Percentiles rank a stretch among this genome's conserved stretches.
phyloP scores from a whole-genome alignment of 1,140 invertebrate species.

The Solenopsis fugax region DNA sequence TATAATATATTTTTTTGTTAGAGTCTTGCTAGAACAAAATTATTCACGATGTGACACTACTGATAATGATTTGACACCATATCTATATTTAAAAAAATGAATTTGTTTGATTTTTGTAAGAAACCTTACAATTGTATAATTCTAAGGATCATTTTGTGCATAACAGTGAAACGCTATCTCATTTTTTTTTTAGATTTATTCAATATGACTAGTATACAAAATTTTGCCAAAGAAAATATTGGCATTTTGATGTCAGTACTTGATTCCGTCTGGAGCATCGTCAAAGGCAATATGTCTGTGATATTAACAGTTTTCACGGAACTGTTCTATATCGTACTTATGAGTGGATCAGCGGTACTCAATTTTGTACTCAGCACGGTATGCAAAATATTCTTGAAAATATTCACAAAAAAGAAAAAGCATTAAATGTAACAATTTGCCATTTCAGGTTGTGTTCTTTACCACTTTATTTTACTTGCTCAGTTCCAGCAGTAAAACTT shows the following conservation, averaged over 20 bases:
- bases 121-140: too few relatives aligned
- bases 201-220: conserved; percentile 91
- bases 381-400: conserved; percentile 76
- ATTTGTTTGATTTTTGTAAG: too few relatives aligned
- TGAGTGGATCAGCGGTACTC: conserved; percentile 96
- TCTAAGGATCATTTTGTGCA: background rate
- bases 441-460: conserved; percentile 95
- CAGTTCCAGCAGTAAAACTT: conserved; percentile 94
- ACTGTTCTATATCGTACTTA: conserved; percentile 94
- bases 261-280: conserved; percentile 96
- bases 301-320: conserved; percentile 95
- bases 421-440: conserved; percentile 40
- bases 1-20: too few relatives aligned
- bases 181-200: conserved; percentile 88
- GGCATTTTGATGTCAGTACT: conserved; percentile 96
- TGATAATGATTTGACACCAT: too few relatives aligned
- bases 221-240: conserved; percentile 96
- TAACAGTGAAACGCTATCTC: conserved; percentile 1
- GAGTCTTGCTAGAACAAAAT: too few relatives aligned
- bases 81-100: too few relatives aligned
- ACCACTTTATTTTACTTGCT: conserved; percentile 98
- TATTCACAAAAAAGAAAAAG: background rate
- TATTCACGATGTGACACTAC: too few relatives aligned
- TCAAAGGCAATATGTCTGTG: conserved; percentile 97
- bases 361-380: conserved; percentile 97